Evolutionary conservation across 2,888 invertebrate genomes (phyloP), one percentile per base, ranked within the genome.

Genomic region (Eugnorisma glareosa): DNA sequence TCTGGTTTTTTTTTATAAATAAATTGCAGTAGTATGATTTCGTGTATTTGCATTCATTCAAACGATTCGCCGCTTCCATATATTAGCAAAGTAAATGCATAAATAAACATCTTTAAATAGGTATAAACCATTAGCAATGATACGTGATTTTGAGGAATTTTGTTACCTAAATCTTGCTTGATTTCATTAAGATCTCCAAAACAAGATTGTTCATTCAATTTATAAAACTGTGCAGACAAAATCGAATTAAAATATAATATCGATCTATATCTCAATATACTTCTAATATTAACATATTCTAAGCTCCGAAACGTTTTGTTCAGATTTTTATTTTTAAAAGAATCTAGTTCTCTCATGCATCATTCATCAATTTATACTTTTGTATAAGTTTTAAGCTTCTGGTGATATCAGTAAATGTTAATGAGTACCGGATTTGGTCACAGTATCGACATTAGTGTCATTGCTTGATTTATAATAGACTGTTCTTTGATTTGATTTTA

Each of bases 331-430:
- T 86, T 84, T 85, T 77, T 63, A 35, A 69, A 75, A 79, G 64
- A 81, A 81, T 81, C 81, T 77, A 84, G 75, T 83, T 71, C 73
- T 77, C 92, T 94, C 92, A 94, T 95, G 93, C 91, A 95, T 95
- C 94, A 94, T 95, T 95, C 93, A 95, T 91, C 93, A 94, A 93
- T 93, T 94, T 94, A 94, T 91, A 90, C 87, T 88, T 92, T 90
- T 85, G 91, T 91, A 93, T 94, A 92, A 90, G 90, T 89, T 93
- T 87, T 91, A 90, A 89, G 95, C 95, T 95, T 94, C 95, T 95
- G 95, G 94, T 93, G 91, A 91, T 94, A 94, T 94, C 93, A 92
- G 91, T 92, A 94, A 93, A 95, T 94, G 94, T 93, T 93, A 95
- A 95, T 95, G 85, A 88, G 88, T 89, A 91, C 92, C 93, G 92